Base-by-base conservation (phyloP, 2,888 invertebrate genomes). In the Agrochola macilenta region DNA sequence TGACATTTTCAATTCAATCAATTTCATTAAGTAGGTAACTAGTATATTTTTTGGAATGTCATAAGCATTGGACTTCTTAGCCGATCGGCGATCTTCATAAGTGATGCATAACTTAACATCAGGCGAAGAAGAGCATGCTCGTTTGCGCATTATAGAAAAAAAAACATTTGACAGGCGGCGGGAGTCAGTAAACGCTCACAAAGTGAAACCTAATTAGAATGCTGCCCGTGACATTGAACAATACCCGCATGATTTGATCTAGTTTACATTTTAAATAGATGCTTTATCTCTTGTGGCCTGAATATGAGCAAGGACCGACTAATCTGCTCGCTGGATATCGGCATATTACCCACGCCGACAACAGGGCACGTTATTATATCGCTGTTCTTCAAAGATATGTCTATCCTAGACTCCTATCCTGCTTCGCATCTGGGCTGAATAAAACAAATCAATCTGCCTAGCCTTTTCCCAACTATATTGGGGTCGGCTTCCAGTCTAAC, bases 201-300 rank as follows among this genome's bases (percentile, higher is more conserved):
- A 17, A 43, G 61, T 20, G 39, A 61, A 52, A 63, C n/a, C 8
- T 61, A 23, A 26, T 35, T 65, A 26, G 17, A 58, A 58, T 43
- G 43, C 43, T 60, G 26, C 26, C 30, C 57, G 8, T 83, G 79
- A 78, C 49, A 49, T 78, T 63, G 68, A 78, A 26, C 49, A 78
- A 63, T 83, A 69, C 79, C 79, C 79, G 58, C 69, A 83, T 83
- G 52, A 35, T 63, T 78, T 83, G 68, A 68, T 57, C 23, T 17
- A 78, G 30, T 78, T 54, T 43, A 35, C 49, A 79, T 82, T 57
- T 66, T 54, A 65, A 60, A 65, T 60, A 65, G n/a, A 39, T 20
- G 23, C 26, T 12, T 57, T 78, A 52, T 57, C 17, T 79, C 39
- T 69, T 1, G 46, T 70, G 84, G 35, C 80, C 80, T 84, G 49